Percentiles rank a stretch among this genome's conserved stretches.
Evolutionary conservation across 2,113 vertebrate species (phyloP).

Genomic region (Paramormyrops kingsleyae): DNA sequence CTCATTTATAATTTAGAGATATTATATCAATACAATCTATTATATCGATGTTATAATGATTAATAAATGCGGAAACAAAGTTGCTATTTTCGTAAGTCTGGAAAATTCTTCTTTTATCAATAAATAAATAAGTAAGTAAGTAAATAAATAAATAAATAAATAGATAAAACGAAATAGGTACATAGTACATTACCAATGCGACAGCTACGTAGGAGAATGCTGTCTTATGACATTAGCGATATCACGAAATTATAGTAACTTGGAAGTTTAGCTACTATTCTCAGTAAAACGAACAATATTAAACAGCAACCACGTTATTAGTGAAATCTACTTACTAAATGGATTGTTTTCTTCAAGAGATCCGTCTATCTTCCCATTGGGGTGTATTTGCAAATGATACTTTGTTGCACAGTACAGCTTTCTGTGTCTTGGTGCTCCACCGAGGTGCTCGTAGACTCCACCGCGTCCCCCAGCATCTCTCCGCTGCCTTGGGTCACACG

Average conservation of each 20-base stretch:
- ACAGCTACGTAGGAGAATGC: neutral
- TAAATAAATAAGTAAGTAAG: neutral
- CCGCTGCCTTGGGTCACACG: constrained; percentile 67
- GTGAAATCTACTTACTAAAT: constrained; percentile 73
- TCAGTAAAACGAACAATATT: neutral
- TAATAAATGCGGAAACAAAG: neutral
- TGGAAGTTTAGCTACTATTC: neutral
- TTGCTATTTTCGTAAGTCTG: neutral
- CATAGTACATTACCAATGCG: neutral
- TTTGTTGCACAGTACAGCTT: constrained; percentile 96
- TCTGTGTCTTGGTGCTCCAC: constrained; percentile 85
- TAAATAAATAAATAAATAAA: neutral
- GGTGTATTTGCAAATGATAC: constrained; percentile 88
- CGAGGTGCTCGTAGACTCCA: constrained; percentile 93
- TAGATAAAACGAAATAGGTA: neutral
- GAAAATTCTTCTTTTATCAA: neutral
- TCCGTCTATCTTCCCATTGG: constrained; percentile 83
- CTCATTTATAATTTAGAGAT: constrained; percentile 7
- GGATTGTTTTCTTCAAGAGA: constrained; percentile 83
- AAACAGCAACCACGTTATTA: neutral
- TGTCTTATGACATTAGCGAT: neutral
- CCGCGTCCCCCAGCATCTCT: constrained; percentile 89
- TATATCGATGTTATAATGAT: neutral
- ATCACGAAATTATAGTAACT: neutral
- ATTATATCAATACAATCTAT: neutral